phyloP scores from a whole-genome alignment of 2,797 vertebrate species.

The Potorous gilbertii region DNA sequence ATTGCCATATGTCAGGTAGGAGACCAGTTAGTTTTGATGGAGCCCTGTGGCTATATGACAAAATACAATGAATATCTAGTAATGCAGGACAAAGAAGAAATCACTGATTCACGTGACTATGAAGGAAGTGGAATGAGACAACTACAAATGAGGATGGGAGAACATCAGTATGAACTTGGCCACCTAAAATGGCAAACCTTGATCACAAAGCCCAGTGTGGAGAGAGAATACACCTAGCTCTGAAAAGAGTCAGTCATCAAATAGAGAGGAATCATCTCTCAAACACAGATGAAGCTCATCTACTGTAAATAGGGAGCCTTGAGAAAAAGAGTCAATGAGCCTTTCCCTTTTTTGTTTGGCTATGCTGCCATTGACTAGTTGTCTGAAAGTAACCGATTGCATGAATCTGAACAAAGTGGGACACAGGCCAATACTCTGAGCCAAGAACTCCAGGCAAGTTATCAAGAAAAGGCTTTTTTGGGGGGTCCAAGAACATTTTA shows the following conservation, averaged over 20 bases:
- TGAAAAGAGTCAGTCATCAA: slow-evolving; percentile 49
- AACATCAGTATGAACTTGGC: neutral
- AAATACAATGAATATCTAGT: neutral
- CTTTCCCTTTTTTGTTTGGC: neutral
- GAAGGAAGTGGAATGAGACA: neutral
- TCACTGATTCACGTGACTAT: fast-evolving
- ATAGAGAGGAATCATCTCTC: neutral
- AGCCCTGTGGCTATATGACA: neutral
- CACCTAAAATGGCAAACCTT: slow-evolving; percentile 2
- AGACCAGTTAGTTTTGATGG: fast-evolving
- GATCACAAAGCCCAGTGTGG: slow-evolving; percentile 48
- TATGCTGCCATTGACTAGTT: slow-evolving; percentile 40
- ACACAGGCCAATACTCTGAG: slow-evolving; percentile 50
- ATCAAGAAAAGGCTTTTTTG: slow-evolving; percentile 73
- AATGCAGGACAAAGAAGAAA: neutral
- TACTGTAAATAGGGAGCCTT: slow-evolving; percentile 42
- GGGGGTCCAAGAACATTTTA: slow-evolving; percentile 78
- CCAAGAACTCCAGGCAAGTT: slow-evolving; percentile 74
- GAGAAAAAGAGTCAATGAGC: slow-evolving; percentile 42
- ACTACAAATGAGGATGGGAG: neutral
- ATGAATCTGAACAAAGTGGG: slow-evolving; percentile 48
- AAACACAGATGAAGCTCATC: neutral
- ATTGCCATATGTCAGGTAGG: neutral
- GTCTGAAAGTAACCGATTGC: slow-evolving; percentile 62
- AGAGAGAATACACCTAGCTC: neutral